phyloP scores from a whole-genome alignment of 2,888 invertebrate genomes.

The Drosophila nigritarsus region DNA sequence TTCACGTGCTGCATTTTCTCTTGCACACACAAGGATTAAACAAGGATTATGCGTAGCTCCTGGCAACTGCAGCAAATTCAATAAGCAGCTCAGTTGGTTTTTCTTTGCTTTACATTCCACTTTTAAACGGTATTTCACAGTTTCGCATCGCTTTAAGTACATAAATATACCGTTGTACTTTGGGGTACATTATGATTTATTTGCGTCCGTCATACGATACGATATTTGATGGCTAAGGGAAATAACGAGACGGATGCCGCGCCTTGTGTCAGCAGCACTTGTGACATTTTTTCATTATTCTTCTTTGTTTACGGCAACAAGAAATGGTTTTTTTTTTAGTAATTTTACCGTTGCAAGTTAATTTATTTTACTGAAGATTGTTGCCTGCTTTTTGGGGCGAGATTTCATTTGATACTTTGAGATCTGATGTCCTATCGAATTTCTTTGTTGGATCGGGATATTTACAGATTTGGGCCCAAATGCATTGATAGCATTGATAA shows the following conservation, averaged over 20 bases:
- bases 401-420: constrained; percentile 10
- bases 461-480: constrained; percentile 23
- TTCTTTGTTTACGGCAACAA: neutral
- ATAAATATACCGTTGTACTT: constrained; percentile 13
- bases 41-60: constrained; percentile 10
- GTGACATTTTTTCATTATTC: constrained; percentile 34
- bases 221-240: constrained; percentile 36
- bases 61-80: neutral
- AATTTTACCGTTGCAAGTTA: constrained; percentile 54
- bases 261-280: constrained; percentile 49
- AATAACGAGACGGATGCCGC: constrained; percentile 33
- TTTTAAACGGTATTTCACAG: constrained; percentile 4
- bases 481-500: constrained; percentile 17
- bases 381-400: constrained; percentile 26
- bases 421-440: constrained; percentile 46
- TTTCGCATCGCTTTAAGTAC: constrained; percentile 23
- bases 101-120: neutral
- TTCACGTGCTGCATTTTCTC: constrained; percentile 19
- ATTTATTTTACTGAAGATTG: constrained; percentile 23
- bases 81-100: constrained; percentile 31
- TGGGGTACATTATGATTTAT: constrained; percentile 49
- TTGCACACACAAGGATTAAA: constrained; percentile 1
- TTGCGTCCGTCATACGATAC: constrained; percentile 59
- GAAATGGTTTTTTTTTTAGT: constrained; percentile 3
- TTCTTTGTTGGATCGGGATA: constrained; percentile 19